Base-by-base conservation (phyloP, 2,888 invertebrate genomes). In the Calameuta idolon region DNA sequence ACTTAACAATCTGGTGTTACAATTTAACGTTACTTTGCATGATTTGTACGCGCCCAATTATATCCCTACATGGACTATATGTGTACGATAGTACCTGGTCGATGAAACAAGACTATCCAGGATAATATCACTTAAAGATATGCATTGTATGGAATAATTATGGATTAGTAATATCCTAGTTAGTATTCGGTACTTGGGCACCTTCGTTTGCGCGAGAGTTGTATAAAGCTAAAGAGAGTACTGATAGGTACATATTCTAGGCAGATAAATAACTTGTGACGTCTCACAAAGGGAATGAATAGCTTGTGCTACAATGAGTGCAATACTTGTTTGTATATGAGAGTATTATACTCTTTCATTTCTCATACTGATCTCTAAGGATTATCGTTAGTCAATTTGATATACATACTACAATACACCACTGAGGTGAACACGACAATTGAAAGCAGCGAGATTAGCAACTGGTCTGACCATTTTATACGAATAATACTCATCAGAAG, bases 1-100 rank as follows among this genome's bases (percentile, higher is more conserved):
- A 84, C 79, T 82, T 85, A 85, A 84, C 81, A 81, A 82, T 79
- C 75, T 55, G 55, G 55, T 55, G 55, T 55, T 73, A 37, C 34
- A 40, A 33, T 71, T 73, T 76, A 76, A 55, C 23, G 55, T 55
- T 55, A 55, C 55, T 55, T 55, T 55, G 55, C 55, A 55, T 55
- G 55, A 55, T 55, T 55, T 23, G 55, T 55, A 55, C 55, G 55
- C 55, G 55, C 55, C 9, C 55, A 55, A 55, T 55, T 55, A 55
- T 55, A 55, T 23, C 55, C 23, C 55, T 55, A 55, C 23, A 55
- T 55, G 55, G 23, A 55, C 23, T 55, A 1, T 55, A 55, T 55
- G 55, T 55, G 55, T 55, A 55, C 55, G 55, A 55, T 55, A 55
- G 9, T 55, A 55, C 55, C 55, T 55, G 55, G 55, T 55, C 23